Evolutionary conservation across 1,140 invertebrate genomes (phyloP), one percentile per base, ranked within the genome.

Genomic region (Leptoteleia sp.): DNA sequence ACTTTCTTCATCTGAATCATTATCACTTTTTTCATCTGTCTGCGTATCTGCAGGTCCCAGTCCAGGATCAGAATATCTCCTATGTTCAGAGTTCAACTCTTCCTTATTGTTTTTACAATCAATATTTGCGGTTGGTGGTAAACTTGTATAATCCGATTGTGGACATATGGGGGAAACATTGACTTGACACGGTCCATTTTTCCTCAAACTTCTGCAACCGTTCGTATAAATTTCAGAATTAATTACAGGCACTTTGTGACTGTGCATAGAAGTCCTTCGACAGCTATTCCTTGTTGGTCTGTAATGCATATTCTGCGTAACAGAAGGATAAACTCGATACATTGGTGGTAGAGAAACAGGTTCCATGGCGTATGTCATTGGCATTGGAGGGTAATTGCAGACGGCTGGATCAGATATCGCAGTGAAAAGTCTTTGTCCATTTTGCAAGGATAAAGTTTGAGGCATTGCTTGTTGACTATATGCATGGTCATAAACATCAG

Each of bases 51-150:
- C 88, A 13, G 90, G 91, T 4, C 85, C 89, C 9, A 92, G 57
- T 0, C 91, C 91, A 67, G 91, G 91, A 84, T 92, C 91, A 0
- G 91, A 91, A 65, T 90, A 91, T 55, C 91, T 84, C 31, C 91
- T 83, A 11, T 89, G 89, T 12, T 89, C 88, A 0, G 83, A 85
- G 54, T 76, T 87, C 7, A 86, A 42, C 38, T 89, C 87, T 3
- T 88, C 82, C 0, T 79, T 59, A 13, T 81, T 81, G 17, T 81
- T 79, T 1, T 72, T 82, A 43, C 73, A 82, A 57, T 89, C 86
- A 22, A 83, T 85, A 55, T 89, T 87, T 12, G 89, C 88, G 12
- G 87, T 89, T 0, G 91, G 84, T 15, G 91, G 91, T 40, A 92
- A 73, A 82, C 90, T 91, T 13, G 90, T 83, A 25, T 90, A 91